These are phyloP conservation scores for Bimastos eiseni DNA, from an alignment of 2,888 invertebrate species.

Conservation along the genomic window DNA sequence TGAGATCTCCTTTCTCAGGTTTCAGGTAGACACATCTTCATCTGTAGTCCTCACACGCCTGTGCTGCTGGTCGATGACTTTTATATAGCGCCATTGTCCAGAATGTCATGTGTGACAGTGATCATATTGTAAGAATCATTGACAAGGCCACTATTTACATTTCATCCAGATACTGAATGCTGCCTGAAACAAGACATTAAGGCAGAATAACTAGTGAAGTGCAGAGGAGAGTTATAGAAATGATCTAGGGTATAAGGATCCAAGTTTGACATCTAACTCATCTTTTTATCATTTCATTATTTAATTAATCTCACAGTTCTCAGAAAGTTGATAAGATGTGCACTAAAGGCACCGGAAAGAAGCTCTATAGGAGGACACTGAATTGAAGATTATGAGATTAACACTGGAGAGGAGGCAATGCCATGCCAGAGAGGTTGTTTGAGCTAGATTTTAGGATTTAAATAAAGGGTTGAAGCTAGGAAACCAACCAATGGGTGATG, in stretches of 20 bases:
- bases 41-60: too few relatives aligned
- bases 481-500: background rate
- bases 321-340: too few relatives aligned
- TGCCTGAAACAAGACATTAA: background rate
- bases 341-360: too few relatives aligned
- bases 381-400: background rate
- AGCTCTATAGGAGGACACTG: too few relatives aligned
- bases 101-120: too few relatives aligned
- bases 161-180: background rate
- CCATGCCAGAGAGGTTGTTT: too few relatives aligned
- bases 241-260: background rate
- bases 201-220: background rate
- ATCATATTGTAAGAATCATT: background rate
- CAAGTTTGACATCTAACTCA: background rate
- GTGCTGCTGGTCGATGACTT: too few relatives aligned
- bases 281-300: background rate
- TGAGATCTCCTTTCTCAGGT: too few relatives aligned
- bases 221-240: background rate
- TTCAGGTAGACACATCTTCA: too few relatives aligned
- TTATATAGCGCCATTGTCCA: too few relatives aligned
- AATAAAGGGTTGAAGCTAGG: background rate
- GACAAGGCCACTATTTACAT: background rate
- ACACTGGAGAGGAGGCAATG: background rate
- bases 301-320: too few relatives aligned
- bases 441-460: too few relatives aligned